Evolutionary conservation across 2,888 invertebrate species (phyloP).

Genomic region (Drosophila aldrichi): DNA sequence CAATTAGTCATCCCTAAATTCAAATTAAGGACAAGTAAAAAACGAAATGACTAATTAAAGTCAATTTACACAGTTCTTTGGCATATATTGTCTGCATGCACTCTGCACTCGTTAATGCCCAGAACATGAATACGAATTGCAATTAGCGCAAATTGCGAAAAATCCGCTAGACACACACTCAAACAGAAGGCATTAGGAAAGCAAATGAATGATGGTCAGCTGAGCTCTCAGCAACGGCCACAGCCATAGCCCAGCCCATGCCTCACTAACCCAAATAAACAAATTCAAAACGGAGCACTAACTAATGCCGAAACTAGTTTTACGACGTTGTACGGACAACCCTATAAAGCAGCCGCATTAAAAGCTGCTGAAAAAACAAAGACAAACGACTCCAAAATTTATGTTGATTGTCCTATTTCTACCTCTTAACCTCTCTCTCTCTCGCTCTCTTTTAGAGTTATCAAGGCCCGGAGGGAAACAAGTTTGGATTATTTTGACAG

Average conservation of each 20-base stretch:
- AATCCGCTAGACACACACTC: slow-evolving; percentile 40
- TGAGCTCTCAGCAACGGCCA: neutral
- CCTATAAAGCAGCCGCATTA: slow-evolving; percentile 63
- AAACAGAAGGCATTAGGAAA: slow-evolving; percentile 7
- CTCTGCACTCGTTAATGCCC: slow-evolving; percentile 57
- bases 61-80: slow-evolving; percentile 64
- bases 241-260: slow-evolving; percentile 33
- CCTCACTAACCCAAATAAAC: slow-evolving; percentile 72
- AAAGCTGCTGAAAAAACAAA: slow-evolving; percentile 33
- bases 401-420: slow-evolving; percentile 54
- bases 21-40: slow-evolving; percentile 31
- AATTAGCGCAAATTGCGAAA: slow-evolving; percentile 57
- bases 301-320: slow-evolving; percentile 73
- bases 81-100: slow-evolving; percentile 56
- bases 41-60: slow-evolving; percentile 55
- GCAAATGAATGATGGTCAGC: slow-evolving; percentile 39
- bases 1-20: slow-evolving; percentile 19
- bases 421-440: neutral
- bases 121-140: slow-evolving; percentile 45
- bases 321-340: slow-evolving; percentile 60
- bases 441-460: neutral
- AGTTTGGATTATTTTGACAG: slow-evolving; percentile 27
- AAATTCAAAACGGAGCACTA: slow-evolving; percentile 38
- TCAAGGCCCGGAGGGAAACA: slow-evolving; percentile 42
- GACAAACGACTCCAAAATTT: slow-evolving; percentile 38